Evolutionary conservation across 2,888 invertebrate species (phyloP), one percentile per base, ranked within the genome.

Genomic region (Cephus runcator): DNA sequence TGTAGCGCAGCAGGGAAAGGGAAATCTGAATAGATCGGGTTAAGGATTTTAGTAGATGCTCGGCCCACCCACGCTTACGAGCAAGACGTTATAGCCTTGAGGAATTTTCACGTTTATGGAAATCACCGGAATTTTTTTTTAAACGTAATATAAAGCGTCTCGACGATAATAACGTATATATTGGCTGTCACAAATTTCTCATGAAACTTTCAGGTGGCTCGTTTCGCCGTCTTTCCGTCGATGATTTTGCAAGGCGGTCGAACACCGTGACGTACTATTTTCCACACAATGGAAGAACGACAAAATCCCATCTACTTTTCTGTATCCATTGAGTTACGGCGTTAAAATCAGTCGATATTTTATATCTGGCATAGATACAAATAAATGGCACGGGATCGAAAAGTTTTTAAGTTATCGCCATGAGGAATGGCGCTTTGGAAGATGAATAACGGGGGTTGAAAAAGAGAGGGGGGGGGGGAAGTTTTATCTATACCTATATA

Each of bases 341-440:
- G 40, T 77, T 75, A 77, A 77, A 75, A 77, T 77, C 75, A 69
- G 30, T 40, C 69, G 15, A 75, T 77, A 77, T 77, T 40, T 77
- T 75, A 77, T 74, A 23, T 74, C 68, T 77, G 71, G 36, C 69
- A 77, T 74, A 77, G 75, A 77, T 77, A 77, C 77, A 77, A 77
- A 77, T 77, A 75, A 77, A 77, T 75, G 77, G 77, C 35, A 31
- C 75, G 35, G 75, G 75, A 77, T 75, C 69, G 75, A 30, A 77
- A 77, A 77, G 30, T 77, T 77, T 77, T 77, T 77, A 77, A 77
- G 74, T 75, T 77, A 77, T 77, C 40, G 73, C 69, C 69, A 12
- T 69, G 77, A 77, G 75, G 69, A 69, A 77, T 77, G 12, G 69
- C 75, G 74, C 75, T 75, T 75, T 74, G 11, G 34, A 77, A 77